These are phyloP conservation scores for Sesamia inferens DNA, from an alignment of 2,888 invertebrate genomes.

Conservation along the genomic window DNA sequence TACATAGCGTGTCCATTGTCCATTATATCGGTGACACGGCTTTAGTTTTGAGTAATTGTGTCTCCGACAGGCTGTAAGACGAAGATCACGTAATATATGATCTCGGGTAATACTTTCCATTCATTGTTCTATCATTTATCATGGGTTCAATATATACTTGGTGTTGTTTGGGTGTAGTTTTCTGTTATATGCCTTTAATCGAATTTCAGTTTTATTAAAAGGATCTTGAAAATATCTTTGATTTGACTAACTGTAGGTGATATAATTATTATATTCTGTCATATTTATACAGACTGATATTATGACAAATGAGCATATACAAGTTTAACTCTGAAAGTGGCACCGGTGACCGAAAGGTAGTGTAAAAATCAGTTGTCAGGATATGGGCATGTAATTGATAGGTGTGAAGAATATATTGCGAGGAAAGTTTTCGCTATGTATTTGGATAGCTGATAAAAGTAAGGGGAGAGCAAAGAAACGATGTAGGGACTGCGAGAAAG, in stretches of 20 bases:
- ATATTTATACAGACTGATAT: not conserved
- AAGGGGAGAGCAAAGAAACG: not conserved
- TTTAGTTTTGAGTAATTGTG: slow-evolving; percentile 78
- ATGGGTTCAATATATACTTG: slow-evolving; percentile 58
- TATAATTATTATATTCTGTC: not conserved
- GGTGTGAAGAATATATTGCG: not conserved
- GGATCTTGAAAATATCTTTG: not conserved
- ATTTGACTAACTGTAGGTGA: not conserved
- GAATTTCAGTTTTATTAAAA: slow-evolving; percentile 9
- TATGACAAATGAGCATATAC: no score
- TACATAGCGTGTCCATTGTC: slow-evolving; percentile 75
- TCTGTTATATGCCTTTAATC: not conserved
- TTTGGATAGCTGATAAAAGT: not conserved
- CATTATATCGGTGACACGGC: slow-evolving; percentile 77
- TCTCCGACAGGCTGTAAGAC: slow-evolving; percentile 68
- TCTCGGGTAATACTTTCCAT: slow-evolving; percentile 60
- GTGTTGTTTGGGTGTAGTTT: slow-evolving; percentile 15
- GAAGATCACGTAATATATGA: slow-evolving; percentile 66
- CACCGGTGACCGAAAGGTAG: not conserved
- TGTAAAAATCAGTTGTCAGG: not conserved
- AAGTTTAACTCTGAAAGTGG: not conserved
- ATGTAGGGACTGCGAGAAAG: not conserved
- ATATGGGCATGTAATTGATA: not conserved
- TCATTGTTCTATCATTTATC: slow-evolving; percentile 60
- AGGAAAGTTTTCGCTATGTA: not conserved